Base-by-base conservation (phyloP, 2,113 vertebrate species). In the Corythoichthys intestinalis region DNA sequence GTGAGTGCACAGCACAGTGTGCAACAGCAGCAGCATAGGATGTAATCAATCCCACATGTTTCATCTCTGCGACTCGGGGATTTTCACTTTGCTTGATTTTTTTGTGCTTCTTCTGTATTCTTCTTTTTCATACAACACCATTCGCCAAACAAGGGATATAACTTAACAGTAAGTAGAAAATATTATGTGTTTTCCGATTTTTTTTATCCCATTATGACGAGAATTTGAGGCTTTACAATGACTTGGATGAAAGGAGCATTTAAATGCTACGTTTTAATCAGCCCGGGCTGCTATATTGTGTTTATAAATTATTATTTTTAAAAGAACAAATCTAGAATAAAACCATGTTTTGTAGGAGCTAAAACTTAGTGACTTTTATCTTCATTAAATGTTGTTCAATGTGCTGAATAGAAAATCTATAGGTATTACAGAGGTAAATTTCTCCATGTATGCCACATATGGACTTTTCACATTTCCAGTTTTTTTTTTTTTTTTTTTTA, bases 31-130 rank as follows among this genome's bases (percentile, higher is more conserved):
- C 83, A 86, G 84, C 84, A 85, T 80, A 91, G 92, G 91, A 92
- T 92, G 89, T 92, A 92, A 92, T 92, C 89, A 90, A 90, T 92
- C 88, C 88, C 90, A 92, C 87, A 91, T 91, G 88, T 89, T 90
- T 87, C 86, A 86, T 80, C 85, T 85, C 64, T 73, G 83, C 83
- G 83, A 85, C 74, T 82, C 87, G 69, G 78, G 85, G 83, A 82
- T 86, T 90, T 90, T 85, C 78, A 80, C 77, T 90, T 87, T 89
- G 85, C 84, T 85, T 83, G 78, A 86, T 88, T 87, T 85, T 79
- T n/a, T 6, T 10, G 0, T 4, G 2, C 10, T 35, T 13, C 4
- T 28, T 28, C 41, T 44, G 9, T 70, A 66, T 89, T 83, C 83
- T 76, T 72, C 85, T 73, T 47, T 61, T n/a, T 63, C 46, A 7